Evolutionary conservation across 2,888 invertebrate species (phyloP).

Genomic region (Clivina fossor): DNA sequence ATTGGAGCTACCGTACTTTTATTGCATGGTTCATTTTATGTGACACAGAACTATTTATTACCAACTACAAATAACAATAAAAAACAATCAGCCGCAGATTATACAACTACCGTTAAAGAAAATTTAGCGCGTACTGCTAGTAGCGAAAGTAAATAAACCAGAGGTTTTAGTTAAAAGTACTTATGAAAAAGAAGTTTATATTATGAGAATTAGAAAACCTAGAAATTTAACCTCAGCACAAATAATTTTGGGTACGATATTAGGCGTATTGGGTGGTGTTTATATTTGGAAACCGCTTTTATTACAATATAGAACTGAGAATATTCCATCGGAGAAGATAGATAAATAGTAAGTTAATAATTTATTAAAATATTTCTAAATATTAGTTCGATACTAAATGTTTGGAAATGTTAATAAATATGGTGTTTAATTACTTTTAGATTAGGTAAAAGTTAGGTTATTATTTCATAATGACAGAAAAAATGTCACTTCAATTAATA

Average conservation of each 20-base stretch:
- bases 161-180: background rate
- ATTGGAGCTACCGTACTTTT: constrained; percentile 40
- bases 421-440: background rate
- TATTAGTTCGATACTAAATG: too few species aligned
- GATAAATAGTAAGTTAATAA: too few species aligned
- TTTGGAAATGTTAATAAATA: too few species aligned
- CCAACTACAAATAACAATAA: constrained; percentile 31
- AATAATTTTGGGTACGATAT: constrained; percentile 45
- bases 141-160: background rate
- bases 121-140: constrained; percentile 6
- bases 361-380: too few species aligned
- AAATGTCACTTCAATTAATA: too few species aligned
- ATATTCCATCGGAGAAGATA: constrained; percentile 14
- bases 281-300: constrained; percentile 54
- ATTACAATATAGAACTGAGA: constrained; percentile 32
- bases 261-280: constrained; percentile 49
- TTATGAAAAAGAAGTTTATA: constrained; percentile 18
- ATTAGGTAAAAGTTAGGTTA: background rate
- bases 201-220: constrained; percentile 47
- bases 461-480: background rate
- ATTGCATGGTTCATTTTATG: constrained; percentile 40
- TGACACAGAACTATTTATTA: constrained; percentile 39
- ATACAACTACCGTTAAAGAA: constrained; percentile 12
- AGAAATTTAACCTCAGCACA: constrained; percentile 47
- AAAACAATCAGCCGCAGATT: constrained; percentile 12